phyloP scores from a whole-genome alignment of 2,797 vertebrate species.

The Rhodeus uyekii region DNA sequence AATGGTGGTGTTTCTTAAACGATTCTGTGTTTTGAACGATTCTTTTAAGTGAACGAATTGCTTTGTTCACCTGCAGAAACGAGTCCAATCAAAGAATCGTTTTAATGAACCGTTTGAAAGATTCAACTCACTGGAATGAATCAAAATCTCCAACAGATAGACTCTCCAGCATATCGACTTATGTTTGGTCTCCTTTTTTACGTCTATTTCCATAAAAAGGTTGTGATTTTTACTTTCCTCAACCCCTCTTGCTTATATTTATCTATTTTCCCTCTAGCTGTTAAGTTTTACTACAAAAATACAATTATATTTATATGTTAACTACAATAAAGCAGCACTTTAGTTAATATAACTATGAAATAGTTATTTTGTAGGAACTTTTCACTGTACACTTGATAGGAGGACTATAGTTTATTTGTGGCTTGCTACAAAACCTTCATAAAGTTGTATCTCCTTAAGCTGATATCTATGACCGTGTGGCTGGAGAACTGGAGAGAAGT shows the following conservation, averaged over 20 bases:
- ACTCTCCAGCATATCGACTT: not conserved
- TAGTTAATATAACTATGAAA: not conserved
- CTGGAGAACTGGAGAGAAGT: conserved; percentile 81
- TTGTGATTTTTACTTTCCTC: not conserved
- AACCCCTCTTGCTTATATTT: not conserved
- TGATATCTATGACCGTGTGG: conserved; percentile 88
- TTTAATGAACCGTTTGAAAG: not conserved
- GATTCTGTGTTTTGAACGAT: not conserved
- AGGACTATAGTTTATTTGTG: not conserved
- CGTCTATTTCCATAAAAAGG: not conserved
- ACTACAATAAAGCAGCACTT: not conserved
- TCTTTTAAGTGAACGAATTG: not conserved
- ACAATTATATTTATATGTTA: no score
- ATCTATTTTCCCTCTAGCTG: not conserved
- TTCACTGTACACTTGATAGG: not conserved
- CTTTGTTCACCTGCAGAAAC: not conserved
- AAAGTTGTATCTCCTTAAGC: conserved; percentile 69
- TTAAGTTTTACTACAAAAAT: not conserved
- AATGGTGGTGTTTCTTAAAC: not conserved
- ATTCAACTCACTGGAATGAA: not conserved
- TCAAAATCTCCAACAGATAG: not conserved
- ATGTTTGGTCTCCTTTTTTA: not conserved
- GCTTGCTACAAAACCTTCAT: not conserved
- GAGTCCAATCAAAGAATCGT: not conserved
- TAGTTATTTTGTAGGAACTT: not conserved